A percentile compares a stretch with the other conserved stretches of the same genome.
These are phyloP conservation scores for Drosophila hamatofila DNA, from an alignment of 2,888 invertebrate species.

Conservation along the genomic window DNA sequence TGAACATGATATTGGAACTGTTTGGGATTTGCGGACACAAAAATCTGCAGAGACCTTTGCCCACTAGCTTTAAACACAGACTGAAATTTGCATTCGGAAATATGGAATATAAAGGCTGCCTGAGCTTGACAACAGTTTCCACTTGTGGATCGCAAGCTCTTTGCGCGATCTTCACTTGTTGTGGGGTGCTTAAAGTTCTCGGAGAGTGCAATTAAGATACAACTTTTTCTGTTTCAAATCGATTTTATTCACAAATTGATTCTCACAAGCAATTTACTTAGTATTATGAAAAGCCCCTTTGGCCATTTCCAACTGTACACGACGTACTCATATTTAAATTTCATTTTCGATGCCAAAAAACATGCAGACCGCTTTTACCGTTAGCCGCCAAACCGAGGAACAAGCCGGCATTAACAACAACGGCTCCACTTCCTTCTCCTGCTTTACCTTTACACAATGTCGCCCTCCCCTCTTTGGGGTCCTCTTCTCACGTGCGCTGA, in stretches of 20 bases:
- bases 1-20: slow-evolving; percentile 13
- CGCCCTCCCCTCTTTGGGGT: neutral
- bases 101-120: neutral
- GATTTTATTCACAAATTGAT: slow-evolving; percentile 42
- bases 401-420: slow-evolving; percentile 38
- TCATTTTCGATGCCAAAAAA: slow-evolving; percentile 28
- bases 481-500: slow-evolving; percentile 70
- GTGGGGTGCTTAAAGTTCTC: neutral
- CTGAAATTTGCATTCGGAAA: slow-evolving; percentile 13
- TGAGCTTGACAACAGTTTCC: neutral
- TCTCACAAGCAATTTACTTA: slow-evolving; percentile 54
- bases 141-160: slow-evolving; percentile 35
- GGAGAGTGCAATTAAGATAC: neutral
- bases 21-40: neutral
- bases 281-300: slow-evolving; percentile 28
- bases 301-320: slow-evolving; percentile 21
- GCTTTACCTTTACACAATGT: neutral
- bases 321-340: slow-evolving; percentile 55
- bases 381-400: slow-evolving; percentile 36
- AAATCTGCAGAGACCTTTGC: slow-evolving; percentile 12
- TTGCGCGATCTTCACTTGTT: neutral
- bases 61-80: slow-evolving; percentile 11
- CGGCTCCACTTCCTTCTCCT: slow-evolving; percentile 6
- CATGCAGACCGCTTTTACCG: slow-evolving; percentile 45
- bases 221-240: neutral